A percentile compares a stretch with the other conserved stretches of the same genome.
phyloP scores from a whole-genome alignment of 1,140 invertebrate genomes.

The Agrilus planipennis region DNA sequence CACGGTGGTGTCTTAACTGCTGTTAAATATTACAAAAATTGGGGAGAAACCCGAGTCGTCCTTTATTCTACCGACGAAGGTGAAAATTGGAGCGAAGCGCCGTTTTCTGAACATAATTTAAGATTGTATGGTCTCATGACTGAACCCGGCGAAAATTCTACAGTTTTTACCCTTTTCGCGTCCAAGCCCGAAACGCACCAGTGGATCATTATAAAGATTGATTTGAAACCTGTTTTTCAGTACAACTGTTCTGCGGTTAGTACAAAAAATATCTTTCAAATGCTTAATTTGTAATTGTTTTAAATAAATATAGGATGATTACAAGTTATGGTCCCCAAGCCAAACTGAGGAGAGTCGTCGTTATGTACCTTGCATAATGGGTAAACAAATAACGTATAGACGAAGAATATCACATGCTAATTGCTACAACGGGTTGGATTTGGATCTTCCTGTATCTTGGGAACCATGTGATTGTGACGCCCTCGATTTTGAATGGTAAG shows the following conservation, averaged over 20 bases:
- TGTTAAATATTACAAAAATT: slow-evolving; percentile 63
- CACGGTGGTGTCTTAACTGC: slow-evolving; percentile 80
- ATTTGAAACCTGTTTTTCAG: slow-evolving; percentile 59
- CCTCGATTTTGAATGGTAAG: slow-evolving; percentile 74
- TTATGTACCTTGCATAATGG: slow-evolving; percentile 61
- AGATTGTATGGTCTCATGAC: slow-evolving; percentile 79
- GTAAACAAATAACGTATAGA: slow-evolving; percentile 61
- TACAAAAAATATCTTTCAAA: not conserved
- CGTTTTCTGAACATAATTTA: slow-evolving; percentile 58
- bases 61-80: slow-evolving; percentile 81
- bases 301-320: slow-evolving; percentile 55
- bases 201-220: slow-evolving; percentile 80
- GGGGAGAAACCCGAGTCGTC: slow-evolving; percentile 61
- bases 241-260: slow-evolving; percentile 28
- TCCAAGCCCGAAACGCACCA: slow-evolving; percentile 61
- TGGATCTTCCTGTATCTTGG: slow-evolving; percentile 52
- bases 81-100: slow-evolving; percentile 58
- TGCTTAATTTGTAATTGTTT: no score
- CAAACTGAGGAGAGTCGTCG: slow-evolving; percentile 35
- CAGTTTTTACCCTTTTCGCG: slow-evolving; percentile 84
- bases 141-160: slow-evolving; percentile 84
- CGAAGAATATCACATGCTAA: slow-evolving; percentile 54
- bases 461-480: slow-evolving; percentile 65
- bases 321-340: slow-evolving; percentile 76
- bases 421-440: slow-evolving; percentile 71